Evolutionary conservation across 1,140 invertebrate species (phyloP).

Genomic region (Tetramorium parvispinum): DNA sequence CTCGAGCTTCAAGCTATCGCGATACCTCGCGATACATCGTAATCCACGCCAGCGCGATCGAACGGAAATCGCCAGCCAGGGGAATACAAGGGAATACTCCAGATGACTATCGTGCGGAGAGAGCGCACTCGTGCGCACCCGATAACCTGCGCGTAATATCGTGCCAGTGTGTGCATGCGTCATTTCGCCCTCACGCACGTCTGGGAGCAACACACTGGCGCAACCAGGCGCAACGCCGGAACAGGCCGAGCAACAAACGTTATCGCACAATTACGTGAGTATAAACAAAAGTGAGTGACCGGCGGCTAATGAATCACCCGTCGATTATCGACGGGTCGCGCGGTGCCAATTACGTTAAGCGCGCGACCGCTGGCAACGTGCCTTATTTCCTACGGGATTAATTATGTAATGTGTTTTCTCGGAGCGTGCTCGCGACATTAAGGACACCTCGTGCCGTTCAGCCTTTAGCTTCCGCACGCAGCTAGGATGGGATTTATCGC

Average conservation of each 20-base stretch:
- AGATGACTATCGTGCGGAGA: background rate
- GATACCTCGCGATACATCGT: background rate
- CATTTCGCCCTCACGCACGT: background rate
- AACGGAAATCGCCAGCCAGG: background rate
- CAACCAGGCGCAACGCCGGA: background rate
- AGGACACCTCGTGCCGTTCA: background rate
- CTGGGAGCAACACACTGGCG: conserved; percentile 4
- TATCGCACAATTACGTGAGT: conserved; percentile 55
- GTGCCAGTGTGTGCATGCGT: background rate
- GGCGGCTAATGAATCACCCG: background rate
- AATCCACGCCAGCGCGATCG: background rate
- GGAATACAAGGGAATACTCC: too few relatives aligned
- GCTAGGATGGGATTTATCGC: too few relatives aligned
- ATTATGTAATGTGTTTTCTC: conserved; percentile 47
- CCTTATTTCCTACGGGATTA: background rate
- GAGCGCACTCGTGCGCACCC: background rate
- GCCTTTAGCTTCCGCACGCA: background rate
- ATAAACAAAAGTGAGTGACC: conserved; percentile 26
- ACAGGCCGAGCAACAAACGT: conserved; percentile 23
- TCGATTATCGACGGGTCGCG: background rate
- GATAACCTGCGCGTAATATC: conserved; percentile 6
- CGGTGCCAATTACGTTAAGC: background rate
- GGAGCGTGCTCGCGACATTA: background rate
- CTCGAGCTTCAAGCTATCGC: background rate
- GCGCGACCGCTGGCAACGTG: background rate